These are phyloP conservation scores for Ips nitidus DNA, from an alignment of 1,140 invertebrate genomes.

Conservation along the genomic window DNA sequence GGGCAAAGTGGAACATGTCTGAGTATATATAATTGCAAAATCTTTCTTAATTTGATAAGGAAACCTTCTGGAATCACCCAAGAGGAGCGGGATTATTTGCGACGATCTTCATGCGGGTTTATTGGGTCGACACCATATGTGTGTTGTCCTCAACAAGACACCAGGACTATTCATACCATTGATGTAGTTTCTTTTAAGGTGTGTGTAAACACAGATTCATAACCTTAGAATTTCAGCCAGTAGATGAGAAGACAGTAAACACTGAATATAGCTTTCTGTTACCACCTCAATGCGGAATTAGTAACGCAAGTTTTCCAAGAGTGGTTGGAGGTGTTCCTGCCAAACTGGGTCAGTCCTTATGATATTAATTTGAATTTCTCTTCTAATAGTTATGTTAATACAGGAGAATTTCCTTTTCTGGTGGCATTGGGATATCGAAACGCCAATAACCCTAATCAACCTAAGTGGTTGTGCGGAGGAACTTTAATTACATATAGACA, in stretches of 20 bases:
- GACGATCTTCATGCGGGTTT: slow-evolving; percentile 57
- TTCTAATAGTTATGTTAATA: not conserved
- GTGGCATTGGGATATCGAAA: slow-evolving; percentile 66
- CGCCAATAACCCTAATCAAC: slow-evolving; percentile 50
- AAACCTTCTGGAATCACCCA: slow-evolving; percentile 35
- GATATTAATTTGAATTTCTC: not conserved
- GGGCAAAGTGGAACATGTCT: slow-evolving; percentile 52
- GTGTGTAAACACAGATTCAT: not conserved
- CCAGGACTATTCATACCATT: not conserved
- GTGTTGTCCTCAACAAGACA: slow-evolving; percentile 52
- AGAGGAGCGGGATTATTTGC: slow-evolving; percentile 27
- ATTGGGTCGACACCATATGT: slow-evolving; percentile 56
- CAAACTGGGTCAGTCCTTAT: slow-evolving; percentile 42
- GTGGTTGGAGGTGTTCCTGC: slow-evolving; percentile 54
- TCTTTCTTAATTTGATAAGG: slow-evolving; percentile 51
- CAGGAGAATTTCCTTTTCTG: slow-evolving; percentile 74
- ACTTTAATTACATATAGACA: slow-evolving; percentile 71
- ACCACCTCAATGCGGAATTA: slow-evolving; percentile 50
- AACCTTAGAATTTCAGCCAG: slow-evolving; percentile 10
- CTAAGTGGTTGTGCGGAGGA: slow-evolving; percentile 77
- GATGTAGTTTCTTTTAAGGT: slow-evolving; percentile 2
- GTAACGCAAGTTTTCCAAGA: slow-evolving; percentile 43
- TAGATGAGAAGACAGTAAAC: not conserved
- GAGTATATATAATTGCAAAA: slow-evolving; percentile 53
- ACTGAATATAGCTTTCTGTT: slow-evolving; percentile 7